Percentiles rank a stretch among this genome's conserved stretches.
Evolutionary conservation across 1,140 invertebrate species (phyloP).

Genomic region (Drosophila takahashii): DNA sequence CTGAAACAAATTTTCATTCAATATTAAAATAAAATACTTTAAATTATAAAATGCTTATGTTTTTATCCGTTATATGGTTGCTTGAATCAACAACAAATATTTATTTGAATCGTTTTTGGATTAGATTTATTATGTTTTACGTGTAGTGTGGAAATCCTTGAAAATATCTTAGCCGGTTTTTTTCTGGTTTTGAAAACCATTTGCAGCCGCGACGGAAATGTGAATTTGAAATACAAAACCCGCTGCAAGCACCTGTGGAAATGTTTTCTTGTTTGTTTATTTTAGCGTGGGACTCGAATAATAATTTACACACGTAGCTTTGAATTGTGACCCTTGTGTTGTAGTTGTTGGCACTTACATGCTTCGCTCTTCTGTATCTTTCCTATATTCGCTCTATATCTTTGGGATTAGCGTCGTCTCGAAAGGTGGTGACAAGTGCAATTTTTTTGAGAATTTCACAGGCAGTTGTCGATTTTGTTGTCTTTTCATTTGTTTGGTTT

Average conservation of each 20-base stretch:
- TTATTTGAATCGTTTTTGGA: too few species aligned
- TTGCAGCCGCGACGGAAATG: conserved; percentile 5
- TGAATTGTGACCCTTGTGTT: not conserved
- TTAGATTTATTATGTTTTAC: not conserved
- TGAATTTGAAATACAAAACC: conserved; percentile 13
- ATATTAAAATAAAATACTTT: too few species aligned
- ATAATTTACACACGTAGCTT: conserved; percentile 12
- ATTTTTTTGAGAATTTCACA: conserved; percentile 38
- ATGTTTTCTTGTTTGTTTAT: conserved; percentile 8
- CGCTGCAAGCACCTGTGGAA: conserved; percentile 28
- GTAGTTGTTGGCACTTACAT: conserved; percentile 55
- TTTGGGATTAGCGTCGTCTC: conserved; percentile 17
- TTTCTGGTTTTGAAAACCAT: conserved; percentile 6
- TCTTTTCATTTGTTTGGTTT: conserved; percentile 14
- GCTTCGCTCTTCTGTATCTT: conserved; percentile 19
- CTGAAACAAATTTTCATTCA: not conserved
- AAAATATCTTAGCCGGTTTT: conserved; percentile 26
- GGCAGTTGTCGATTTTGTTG: conserved; percentile 36
- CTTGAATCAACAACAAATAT: too few species aligned
- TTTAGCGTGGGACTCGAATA: conserved; percentile 12
- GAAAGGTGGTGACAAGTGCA: conserved; percentile 43
- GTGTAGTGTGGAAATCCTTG: conserved; percentile 14
- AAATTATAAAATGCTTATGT: too few species aligned
- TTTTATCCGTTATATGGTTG: too few species aligned
- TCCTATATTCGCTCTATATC: conserved; percentile 27